Evolutionary conservation across 2,888 invertebrate species (phyloP), one percentile per base, ranked within the genome.

Genomic region (Cheilosia vulpina): DNA sequence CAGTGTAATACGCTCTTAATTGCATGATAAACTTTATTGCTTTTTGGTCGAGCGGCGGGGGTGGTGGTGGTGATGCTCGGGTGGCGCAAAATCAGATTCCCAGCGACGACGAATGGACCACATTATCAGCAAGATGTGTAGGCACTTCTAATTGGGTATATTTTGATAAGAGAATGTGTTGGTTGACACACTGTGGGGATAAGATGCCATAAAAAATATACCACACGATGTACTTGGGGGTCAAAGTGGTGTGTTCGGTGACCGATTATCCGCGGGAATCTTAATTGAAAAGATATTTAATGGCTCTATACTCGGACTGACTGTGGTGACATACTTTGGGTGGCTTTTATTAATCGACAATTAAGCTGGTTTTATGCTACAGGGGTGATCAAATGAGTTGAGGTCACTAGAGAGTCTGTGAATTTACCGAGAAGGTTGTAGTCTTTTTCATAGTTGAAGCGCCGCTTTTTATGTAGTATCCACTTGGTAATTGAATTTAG

Each of bases 21-120:
- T 92, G 92, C 90, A 91, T 90, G 92, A 92, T 92, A 91, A 92
- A 92, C 90, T 91, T 92, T 91, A 92, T 92, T 92, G 91, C 91
- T 90, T 90, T 89, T 89, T 89, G 87, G 87, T 84, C 79, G 72
- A 81, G 53, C 82, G 71, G 63, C 45, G 47, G 31, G 2, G 41
- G 41, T 47, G 31, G n/a, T 34, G 50, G 41, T 13, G 38, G 4
- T 2, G 13, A 3, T 38, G 38, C 45, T 2, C 27, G 60, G 60
- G 31, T 47, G 21, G 75, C 55, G 68, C 34, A 21, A 62, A 43
- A 55, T 45, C 31, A 27, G 21, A 50, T 71, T 38, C 13, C 13
- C 34, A 21, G 15, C 52, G 52, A 52, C 13, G 24, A 38, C 45
- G 21, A 73, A 31, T 73, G 45, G 27, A 53, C 63, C 43, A 63